These are phyloP conservation scores for Andrena dorsata DNA, from an alignment of 2,888 invertebrate species.

Conservation along the genomic window DNA sequence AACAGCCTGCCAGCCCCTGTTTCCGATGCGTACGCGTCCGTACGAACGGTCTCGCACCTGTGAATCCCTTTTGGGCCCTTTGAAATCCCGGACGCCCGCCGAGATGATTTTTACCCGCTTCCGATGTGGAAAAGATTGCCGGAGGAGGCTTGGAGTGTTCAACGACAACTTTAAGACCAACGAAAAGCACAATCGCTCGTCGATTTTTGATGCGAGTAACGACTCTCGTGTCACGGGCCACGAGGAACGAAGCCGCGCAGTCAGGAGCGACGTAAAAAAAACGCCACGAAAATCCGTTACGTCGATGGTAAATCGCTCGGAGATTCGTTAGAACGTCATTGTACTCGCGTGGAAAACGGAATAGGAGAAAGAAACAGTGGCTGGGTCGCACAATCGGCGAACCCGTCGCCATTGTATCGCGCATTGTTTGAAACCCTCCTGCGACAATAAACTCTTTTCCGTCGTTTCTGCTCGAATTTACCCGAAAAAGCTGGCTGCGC, in stretches of 20 bases:
- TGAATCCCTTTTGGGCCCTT: constrained; percentile 51
- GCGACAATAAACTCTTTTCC: constrained; percentile 68
- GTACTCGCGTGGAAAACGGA: constrained; percentile 56
- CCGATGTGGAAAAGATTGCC: not conserved
- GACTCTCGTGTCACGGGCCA: not conserved
- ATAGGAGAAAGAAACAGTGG: constrained; percentile 45
- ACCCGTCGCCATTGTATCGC: constrained; percentile 61
- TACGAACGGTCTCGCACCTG: constrained; percentile 52
- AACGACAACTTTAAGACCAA: not conserved
- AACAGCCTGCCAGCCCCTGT: constrained; percentile 35
- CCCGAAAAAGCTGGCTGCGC: constrained; percentile 21
- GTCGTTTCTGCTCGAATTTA: constrained; percentile 34
- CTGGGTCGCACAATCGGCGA: constrained; percentile 51
- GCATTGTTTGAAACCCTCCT: constrained; percentile 70
- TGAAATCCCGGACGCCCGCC: constrained; percentile 46
- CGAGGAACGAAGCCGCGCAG: not conserved
- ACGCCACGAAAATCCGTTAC: constrained; percentile 47
- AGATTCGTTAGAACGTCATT: constrained; percentile 74
- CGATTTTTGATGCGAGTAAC: not conserved
- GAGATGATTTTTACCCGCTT: constrained; percentile 56
- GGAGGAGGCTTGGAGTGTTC: not conserved
- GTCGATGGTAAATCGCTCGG: constrained; percentile 52
- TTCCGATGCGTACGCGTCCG: not conserved
- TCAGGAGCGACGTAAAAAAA: not conserved
- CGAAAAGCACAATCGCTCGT: not conserved